Conservation (phyloP, 1,140 invertebrate genomes). For the Ctenoplectra terminalis region DNA sequence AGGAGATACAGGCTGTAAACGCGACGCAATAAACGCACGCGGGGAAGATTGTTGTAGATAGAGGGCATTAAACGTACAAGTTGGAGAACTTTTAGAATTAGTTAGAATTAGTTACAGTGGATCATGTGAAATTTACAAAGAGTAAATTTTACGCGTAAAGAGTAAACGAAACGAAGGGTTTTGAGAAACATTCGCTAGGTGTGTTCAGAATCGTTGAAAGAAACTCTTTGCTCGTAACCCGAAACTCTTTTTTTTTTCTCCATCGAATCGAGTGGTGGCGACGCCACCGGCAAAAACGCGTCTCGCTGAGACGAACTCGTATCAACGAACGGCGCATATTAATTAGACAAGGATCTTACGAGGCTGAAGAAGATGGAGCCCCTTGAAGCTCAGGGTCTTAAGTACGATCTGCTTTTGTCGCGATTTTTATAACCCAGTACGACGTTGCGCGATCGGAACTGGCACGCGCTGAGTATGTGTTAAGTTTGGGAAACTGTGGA, state of each 20-base stretch:
- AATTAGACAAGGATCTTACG: slow-evolving; percentile 19
- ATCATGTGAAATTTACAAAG: not conserved
- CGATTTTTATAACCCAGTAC: not conserved
- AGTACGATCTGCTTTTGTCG: not conserved
- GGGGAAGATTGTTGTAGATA: not conserved
- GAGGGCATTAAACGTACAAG: not conserved
- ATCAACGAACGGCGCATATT: not conserved
- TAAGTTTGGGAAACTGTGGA: too few species aligned
- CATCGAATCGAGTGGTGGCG: not conserved
- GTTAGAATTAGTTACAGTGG: slow-evolving; percentile 2
- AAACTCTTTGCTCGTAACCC: not conserved
- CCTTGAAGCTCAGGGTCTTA: not conserved
- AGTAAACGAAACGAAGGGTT: not conserved
- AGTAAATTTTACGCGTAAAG: not conserved
- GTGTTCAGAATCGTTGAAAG: not conserved
- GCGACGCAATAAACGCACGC: not conserved
- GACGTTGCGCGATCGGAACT: not conserved
- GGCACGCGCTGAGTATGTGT: slow-evolving; percentile 1
- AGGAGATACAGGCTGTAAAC: slow-evolving; percentile 34
- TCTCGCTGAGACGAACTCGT: not conserved
- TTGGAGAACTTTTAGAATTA: not conserved
- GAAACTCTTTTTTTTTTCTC: slow-evolving; percentile 16
- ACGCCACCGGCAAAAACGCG: slow-evolving; percentile 24
- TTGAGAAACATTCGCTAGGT: too few species aligned
- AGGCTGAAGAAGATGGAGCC: not conserved